Base-by-base conservation (phyloP, 2,888 invertebrate species). In the Nymphalis polychloros region DNA sequence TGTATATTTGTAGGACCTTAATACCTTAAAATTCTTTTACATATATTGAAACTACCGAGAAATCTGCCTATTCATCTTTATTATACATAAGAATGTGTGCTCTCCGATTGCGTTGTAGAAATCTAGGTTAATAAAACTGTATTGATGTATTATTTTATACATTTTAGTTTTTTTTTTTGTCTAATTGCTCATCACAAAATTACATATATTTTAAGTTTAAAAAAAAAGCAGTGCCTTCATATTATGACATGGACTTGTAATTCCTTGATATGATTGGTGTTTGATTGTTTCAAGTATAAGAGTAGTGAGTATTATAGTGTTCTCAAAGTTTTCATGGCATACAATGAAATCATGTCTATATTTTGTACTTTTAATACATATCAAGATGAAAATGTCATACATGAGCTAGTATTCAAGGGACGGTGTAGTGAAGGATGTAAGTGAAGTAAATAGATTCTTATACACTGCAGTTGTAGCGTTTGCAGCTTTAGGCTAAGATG, bases 151-250 rank as follows among this genome's bases (percentile, higher is more conserved):
- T 31, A 5, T 48, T 63, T 23, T 67, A 59, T 59, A 64, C 66
- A 64, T 55, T 19, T 53, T 63, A 61, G 66, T 68, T 73, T 70
- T 68, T 73, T 70, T 72, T 69, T 73, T 70, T 69, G 46, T 68
- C 70, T 64, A 65, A 68, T 75, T 77, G 76, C 68, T 79, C 81
- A 80, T 81, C 82, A 81, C 77, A 82, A 78, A 63, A 55, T 63
- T 67, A 66, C 74, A 75, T 75, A 68, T 72, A 74, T 77, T 79
- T 77, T 72, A 77, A 80, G 80, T 77, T 77, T 79, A n/a, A n/a
- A n/a, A 81, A 74, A 73, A 86, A 85, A 83, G 85, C 89, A 90
- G 90, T 90, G 90, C 90, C 90, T 90, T 90, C 82, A 78, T 81
- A 81, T 80, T 81, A 81, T 82, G 82, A 81, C 80, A 63, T 68